A percentile compares a stretch with the other conserved stretches of the same genome.
Conservation (phyloP, 2,797 vertebrate genomes). For the Propithecus perrieri region DNA sequence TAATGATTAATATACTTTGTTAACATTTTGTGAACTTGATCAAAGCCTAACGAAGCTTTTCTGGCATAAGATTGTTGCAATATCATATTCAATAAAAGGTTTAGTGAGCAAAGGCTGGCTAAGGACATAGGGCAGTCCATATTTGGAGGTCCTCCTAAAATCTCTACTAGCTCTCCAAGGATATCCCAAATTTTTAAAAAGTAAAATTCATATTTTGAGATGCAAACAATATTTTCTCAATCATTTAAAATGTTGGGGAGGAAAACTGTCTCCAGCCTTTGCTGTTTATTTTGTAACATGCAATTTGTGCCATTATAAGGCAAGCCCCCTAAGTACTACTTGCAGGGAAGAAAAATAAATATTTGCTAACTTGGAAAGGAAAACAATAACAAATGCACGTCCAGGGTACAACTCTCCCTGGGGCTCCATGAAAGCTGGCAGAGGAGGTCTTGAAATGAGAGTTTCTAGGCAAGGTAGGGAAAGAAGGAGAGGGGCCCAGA, state of each 20-base stretch:
- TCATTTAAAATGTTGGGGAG: slow-evolving; percentile 13
- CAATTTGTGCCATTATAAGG: slow-evolving; percentile 61
- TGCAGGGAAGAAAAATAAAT: slow-evolving; percentile 58
- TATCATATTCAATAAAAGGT: not conserved
- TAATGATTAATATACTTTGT: slow-evolving; percentile 36
- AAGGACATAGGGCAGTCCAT: not conserved
- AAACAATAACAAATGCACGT: not conserved
- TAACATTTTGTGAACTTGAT: slow-evolving; percentile 45
- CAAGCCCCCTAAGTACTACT: slow-evolving; percentile 32
- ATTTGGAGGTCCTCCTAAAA: not conserved
- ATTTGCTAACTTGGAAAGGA: slow-evolving; percentile 38
- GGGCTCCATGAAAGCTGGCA: not conserved
- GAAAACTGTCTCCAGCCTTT: slow-evolving; percentile 23
- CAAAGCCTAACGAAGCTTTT: not conserved
- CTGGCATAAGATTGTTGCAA: not conserved
- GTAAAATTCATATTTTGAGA: not conserved
- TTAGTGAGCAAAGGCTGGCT: not conserved
- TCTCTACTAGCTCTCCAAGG: not conserved
- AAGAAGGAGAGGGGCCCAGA: not conserved
- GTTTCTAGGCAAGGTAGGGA: not conserved
- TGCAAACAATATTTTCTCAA: slow-evolving; percentile 45
- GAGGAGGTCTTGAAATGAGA: not conserved
- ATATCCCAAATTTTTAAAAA: not conserved
- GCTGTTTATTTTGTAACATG: slow-evolving; percentile 54
- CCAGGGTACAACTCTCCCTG: not conserved